Evolutionary conservation across 2,797 vertebrate species (phyloP), one percentile per base, ranked within the genome.

Genomic region (Sebastiscus albofasciatus): DNA sequence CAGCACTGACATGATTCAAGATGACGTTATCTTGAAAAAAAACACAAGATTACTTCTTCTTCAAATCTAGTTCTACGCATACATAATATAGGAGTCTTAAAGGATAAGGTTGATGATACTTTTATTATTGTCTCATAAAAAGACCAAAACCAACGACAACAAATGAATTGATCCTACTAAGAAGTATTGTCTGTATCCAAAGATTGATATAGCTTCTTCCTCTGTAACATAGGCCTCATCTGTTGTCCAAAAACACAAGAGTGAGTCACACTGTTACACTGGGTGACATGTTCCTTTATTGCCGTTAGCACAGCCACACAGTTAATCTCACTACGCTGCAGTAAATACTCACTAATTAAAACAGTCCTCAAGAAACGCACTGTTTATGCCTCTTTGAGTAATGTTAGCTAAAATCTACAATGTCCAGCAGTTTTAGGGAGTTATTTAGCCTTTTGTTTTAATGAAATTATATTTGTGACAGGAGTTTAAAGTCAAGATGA

Each of bases 331-430:
- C 60, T 60, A 42, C 46, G 33, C 31, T 75, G 69, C 33, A 33
- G 18, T 73, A 72, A 75, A 80, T 78, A 61, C 52, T 69, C 75
- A 67, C 36, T 18, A 24, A 73, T 70, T 72, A 61, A 80, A 69
- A 72, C 69, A 55, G 76, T 73, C 65, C 56, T 49, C 10, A 52
- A 31, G 42, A 70, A 66, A 83, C 58, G 22, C 49, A 31, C 13
- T 42, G 39, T 42, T 14, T 42, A 42, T 27, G 31, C 13, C 24
- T 55, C 20, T 66, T 59, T 54, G 13, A 46, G 36, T 72, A 72
- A 60, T 24, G 60, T 24, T 55, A 67, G 36, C 11, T 31, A 24
- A 42, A 42, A 42, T 42, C 39, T 42, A 42, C 14, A 52, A 31
- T 49, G 46, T 16, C 34, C 18, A 9, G 24, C 8, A 6, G 24